Percentiles rank a stretch among this genome's conserved stretches.
Conservation (phyloP, 1,140 invertebrate genomes). For the Plodia interpunctella region DNA sequence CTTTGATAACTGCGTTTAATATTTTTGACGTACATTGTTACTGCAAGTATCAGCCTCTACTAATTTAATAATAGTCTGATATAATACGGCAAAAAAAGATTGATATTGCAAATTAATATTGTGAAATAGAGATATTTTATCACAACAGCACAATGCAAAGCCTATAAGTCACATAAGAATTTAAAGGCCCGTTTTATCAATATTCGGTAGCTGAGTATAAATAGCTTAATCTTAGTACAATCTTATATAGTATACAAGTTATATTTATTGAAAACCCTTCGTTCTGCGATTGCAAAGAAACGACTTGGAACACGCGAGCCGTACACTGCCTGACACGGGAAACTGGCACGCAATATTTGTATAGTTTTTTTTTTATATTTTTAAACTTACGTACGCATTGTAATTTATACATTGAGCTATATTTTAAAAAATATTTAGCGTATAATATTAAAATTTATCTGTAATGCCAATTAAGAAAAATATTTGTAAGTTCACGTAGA, state of each 20-base stretch:
- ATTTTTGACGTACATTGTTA: no score
- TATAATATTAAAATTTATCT: no score
- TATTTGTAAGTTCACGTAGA: no score
- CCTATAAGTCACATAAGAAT: not conserved
- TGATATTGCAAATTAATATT: no score
- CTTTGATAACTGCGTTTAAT: no score
- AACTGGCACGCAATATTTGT: conserved; percentile 10
- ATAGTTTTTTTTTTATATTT: not conserved
- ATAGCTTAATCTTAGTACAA: conserved; percentile 50
- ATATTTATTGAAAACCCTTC: conserved; percentile 71
- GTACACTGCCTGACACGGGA: conserved; percentile 34
- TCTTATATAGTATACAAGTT: conserved; percentile 50
- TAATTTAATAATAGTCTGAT: no score
- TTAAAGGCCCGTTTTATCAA: conserved; percentile 29
- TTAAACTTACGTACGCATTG: not conserved
- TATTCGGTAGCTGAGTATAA: conserved; percentile 49
- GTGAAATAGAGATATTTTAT: no score
- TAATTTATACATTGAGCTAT: no score
- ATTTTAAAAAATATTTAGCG: not conserved
- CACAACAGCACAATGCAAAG: not conserved
- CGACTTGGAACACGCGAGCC: conserved; percentile 64
- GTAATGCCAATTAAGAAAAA: not conserved
- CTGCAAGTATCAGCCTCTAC: no score
- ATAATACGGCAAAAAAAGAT: no score
- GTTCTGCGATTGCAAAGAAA: conserved; percentile 69